phyloP scores from a whole-genome alignment of 2,113 vertebrate species.

The Cephalopholis sonnerati region DNA sequence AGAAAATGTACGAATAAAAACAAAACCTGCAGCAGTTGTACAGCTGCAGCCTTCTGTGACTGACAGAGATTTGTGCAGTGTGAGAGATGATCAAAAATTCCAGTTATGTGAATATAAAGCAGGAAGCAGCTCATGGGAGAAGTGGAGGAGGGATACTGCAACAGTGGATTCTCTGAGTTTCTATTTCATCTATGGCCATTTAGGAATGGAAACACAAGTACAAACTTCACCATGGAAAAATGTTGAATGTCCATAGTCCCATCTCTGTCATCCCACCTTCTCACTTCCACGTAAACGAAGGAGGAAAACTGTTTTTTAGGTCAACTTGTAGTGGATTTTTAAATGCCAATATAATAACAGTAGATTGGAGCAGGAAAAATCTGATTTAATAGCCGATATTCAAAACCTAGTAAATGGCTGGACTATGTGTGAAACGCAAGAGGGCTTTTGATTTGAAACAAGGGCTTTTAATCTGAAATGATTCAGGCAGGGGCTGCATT shows the following conservation, averaged over 20 bases:
- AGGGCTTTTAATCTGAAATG: too few relatives aligned
- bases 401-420: too few relatives aligned
- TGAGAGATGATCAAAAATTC: slow-evolving; percentile 1
- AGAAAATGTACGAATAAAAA: not conserved
- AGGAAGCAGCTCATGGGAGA: not conserved
- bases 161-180: not conserved
- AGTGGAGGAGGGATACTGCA: not conserved
- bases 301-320: too few relatives aligned
- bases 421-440: too few relatives aligned
- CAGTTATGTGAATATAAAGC: not conserved
- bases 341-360: too few relatives aligned
- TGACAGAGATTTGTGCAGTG: not conserved
- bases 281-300: not conserved
- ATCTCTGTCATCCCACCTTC: not conserved
- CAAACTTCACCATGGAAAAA: not conserved
- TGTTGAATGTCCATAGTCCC: not conserved
- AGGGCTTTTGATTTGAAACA: too few relatives aligned
- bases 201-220: not conserved
- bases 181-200: not conserved
- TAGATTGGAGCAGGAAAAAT: too few relatives aligned
- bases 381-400: too few relatives aligned
- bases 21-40: not conserved
- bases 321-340: too few relatives aligned
- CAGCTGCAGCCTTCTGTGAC: not conserved
- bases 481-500: too few relatives aligned